Evolutionary conservation across 2,888 invertebrate genomes (phyloP).

Genomic region (Habroteleia sp.): DNA sequence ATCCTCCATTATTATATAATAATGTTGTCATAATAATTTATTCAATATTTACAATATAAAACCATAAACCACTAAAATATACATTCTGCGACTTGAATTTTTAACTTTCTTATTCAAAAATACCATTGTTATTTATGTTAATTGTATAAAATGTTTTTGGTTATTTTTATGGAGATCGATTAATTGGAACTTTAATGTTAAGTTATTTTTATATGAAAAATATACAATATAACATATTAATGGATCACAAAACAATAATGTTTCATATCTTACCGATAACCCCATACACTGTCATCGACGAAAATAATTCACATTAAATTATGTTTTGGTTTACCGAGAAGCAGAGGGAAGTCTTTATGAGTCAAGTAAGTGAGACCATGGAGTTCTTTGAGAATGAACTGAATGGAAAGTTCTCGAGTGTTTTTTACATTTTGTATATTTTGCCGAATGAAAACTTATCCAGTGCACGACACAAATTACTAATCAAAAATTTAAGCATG

Average conservation of each 20-base stretch:
- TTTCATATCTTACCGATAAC: constrained; percentile 48
- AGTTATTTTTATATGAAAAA: background rate
- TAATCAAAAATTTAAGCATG: constrained; percentile 51
- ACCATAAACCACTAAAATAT: too few relatives aligned
- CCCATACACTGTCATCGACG: constrained; percentile 45
- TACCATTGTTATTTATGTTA: too few relatives aligned
- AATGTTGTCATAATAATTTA: too few relatives aligned
- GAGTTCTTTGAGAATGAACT: constrained; percentile 73
- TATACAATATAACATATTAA: constrained; percentile 25
- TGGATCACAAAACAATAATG: constrained; percentile 34
- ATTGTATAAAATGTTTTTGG: too few relatives aligned
- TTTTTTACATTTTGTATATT: constrained; percentile 66
- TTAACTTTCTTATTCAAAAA: too few relatives aligned
- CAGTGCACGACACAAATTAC: constrained; percentile 45
- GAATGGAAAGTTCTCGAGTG: constrained; percentile 71
- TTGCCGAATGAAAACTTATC: constrained; percentile 63
- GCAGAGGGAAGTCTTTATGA: constrained; percentile 77
- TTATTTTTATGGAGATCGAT: too few relatives aligned
- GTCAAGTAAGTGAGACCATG: constrained; percentile 79
- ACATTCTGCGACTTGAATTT: too few relatives aligned
- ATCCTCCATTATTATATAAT: too few relatives aligned
- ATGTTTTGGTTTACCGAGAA: constrained; percentile 80
- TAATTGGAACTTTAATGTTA: background rate
- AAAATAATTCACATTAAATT: constrained; percentile 75
- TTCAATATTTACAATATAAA: too few relatives aligned